These are phyloP conservation scores for Dendroctonus valens DNA, from an alignment of 1,140 invertebrate species.

Conservation along the genomic window DNA sequence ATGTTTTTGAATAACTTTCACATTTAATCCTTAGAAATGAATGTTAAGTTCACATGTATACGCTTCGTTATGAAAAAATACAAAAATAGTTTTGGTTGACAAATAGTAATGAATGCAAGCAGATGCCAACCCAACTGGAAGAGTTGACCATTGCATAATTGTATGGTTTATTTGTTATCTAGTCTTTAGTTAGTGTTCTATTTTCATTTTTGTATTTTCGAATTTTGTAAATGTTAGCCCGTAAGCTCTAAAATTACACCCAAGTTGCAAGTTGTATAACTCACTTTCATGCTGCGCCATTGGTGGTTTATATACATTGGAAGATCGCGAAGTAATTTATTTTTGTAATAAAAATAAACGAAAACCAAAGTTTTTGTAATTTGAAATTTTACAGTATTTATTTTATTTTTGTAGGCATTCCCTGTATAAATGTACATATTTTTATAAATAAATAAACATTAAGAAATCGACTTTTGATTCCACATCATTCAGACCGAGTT, in stretches of 20 bases:
- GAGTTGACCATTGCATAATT: not conserved
- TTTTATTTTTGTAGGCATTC: conserved; percentile 25
- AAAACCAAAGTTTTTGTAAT: conserved; percentile 33
- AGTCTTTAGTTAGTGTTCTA: conserved; percentile 29
- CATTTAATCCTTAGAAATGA: not conserved
- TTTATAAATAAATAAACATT: conserved; percentile 30
- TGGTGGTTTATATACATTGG: conserved; percentile 19
- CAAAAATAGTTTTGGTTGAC: not conserved
- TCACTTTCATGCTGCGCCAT: not conserved
- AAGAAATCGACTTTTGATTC: not conserved
- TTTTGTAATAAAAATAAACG: conserved; percentile 32
- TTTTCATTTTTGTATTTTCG: conserved; percentile 23
- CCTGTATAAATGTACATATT: conserved; percentile 27
- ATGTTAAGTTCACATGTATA: conserved; percentile 1
- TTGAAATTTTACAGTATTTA: conserved; percentile 32
- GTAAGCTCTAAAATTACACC: conserved; percentile 11
- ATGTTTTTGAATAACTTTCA: not conserved
- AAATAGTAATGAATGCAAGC: not conserved
- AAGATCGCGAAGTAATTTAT: conserved; percentile 29
- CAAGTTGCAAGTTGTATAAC: conserved; percentile 26
- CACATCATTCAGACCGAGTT: too few species aligned
- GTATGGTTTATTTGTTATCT: conserved; percentile 27
- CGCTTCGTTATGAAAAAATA: conserved; percentile 8
- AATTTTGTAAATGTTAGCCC: conserved; percentile 8
- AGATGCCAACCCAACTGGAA: not conserved